Evolutionary conservation across 2,888 invertebrate species (phyloP), one percentile per base, ranked within the genome.

Genomic region (Gymnosoma rotundatum): DNA sequence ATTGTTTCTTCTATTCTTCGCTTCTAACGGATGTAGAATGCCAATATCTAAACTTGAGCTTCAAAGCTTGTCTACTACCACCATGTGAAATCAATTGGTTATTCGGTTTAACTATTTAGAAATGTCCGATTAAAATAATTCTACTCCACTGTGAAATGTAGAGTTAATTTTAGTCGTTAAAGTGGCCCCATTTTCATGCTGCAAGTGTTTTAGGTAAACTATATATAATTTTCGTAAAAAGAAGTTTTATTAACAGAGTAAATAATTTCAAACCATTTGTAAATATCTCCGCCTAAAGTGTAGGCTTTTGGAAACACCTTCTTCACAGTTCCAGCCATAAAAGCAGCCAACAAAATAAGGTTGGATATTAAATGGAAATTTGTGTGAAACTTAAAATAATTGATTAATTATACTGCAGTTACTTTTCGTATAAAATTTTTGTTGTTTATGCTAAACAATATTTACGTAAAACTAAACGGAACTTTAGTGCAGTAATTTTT

Each of bases 401-500:
- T 86, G 87, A 84, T 87, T 86, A 84, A 84, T 87, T 86, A 84
- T 67, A 84, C 74, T 87, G 73, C 84, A 85, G 84, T 86, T 86
- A 84, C 64, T 73, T 78, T 86, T 86, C 64, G 38, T 50, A 50
- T 69, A 54, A 10, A 16, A 48, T 58, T 54, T 58, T 50, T 32
- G 48, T 61, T 83, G 18, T 73, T 38, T 25, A 25, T 42, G 60
- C 20, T 38, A 32, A 61, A 61, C 38, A 61, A 78, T 45, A 78
- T 69, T 61, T 69, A 54, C 52, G 56, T 63, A n/a, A 56, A 67
- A 38, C 61, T 75, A 73, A 83, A 83, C 63, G 76, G 66, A 80
- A 83, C 67, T 52, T 69, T 64, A 83, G 54, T 83, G 75, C 58
- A 54, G 45, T 36, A 20, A 42, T 48, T 61, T 61, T 18, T 38